A percentile compares a stretch with the other conserved stretches of the same genome.
phyloP scores from a whole-genome alignment of 1,140 invertebrate species.

The Antheraea mylitta region DNA sequence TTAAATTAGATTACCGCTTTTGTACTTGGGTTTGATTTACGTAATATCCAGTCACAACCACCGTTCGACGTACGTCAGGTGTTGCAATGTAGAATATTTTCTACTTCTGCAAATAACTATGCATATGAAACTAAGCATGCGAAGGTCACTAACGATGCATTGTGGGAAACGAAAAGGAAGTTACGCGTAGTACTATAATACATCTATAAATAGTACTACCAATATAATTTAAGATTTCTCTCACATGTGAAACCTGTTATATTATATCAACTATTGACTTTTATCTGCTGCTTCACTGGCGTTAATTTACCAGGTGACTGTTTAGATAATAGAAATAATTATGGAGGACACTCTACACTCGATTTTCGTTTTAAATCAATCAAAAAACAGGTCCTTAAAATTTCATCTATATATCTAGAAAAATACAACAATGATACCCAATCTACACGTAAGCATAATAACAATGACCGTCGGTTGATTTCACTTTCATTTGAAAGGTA shows the following conservation, averaged over 20 bases:
- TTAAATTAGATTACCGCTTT: conserved; percentile 46
- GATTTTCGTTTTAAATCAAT: too few species aligned
- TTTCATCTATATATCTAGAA: too few species aligned
- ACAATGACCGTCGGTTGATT: too few species aligned
- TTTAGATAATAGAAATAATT: too few species aligned
- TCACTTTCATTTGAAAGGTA: too few species aligned
- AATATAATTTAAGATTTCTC: conserved; percentile 43
- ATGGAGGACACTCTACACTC: too few species aligned
- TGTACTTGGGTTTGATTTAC: conserved; percentile 49
- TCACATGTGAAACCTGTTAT: conserved; percentile 67
- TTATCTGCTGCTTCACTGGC: too few species aligned
- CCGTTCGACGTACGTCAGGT: conserved; percentile 37
- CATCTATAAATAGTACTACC: neutral
- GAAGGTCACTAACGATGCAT: conserved; percentile 31
- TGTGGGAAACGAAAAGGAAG: conserved; percentile 33
- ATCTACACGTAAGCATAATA: too few species aligned
- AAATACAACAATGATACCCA: too few species aligned
- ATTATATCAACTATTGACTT: conserved; percentile 12
- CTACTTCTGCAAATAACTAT: conserved; percentile 30
- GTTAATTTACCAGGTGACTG: too few species aligned
- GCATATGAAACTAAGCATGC: conserved; percentile 20
- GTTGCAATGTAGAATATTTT: conserved; percentile 47
- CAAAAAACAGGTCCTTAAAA: too few species aligned
- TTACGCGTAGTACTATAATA: conserved; percentile 24
- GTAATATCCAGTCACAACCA: conserved; percentile 67